Percentiles rank a stretch among this genome's conserved stretches.
phyloP scores from a whole-genome alignment of 2,888 invertebrate species.

The Polia nebulosa region DNA sequence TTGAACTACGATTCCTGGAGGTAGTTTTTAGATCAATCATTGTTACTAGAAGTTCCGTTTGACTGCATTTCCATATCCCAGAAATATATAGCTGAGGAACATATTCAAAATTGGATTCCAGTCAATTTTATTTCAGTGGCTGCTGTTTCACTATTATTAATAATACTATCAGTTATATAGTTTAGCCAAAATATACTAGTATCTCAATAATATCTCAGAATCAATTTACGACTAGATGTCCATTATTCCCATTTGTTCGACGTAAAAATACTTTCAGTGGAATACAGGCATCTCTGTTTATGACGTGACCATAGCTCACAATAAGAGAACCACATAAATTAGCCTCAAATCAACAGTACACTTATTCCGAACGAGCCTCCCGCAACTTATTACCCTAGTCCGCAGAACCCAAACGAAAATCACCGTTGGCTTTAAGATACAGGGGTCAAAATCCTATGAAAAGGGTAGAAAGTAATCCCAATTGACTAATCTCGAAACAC shows the following conservation, averaged over 20 bases:
- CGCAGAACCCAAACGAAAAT: constrained; percentile 45
- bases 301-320: constrained; percentile 68
- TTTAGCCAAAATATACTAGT: constrained; percentile 4
- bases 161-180: not conserved
- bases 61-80: constrained; percentile 41
- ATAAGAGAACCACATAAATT: constrained; percentile 77
- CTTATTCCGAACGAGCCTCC: constrained; percentile 68
- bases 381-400: constrained; percentile 69
- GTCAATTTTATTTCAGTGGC: constrained; percentile 10
- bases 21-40: constrained; percentile 62
- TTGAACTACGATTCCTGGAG: constrained; percentile 50
- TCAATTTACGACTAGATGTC: constrained; percentile 53
- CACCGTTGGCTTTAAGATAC: constrained; percentile 54
- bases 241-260: constrained; percentile 53
- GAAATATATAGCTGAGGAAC: constrained; percentile 16
- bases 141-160: not conserved
- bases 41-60: constrained; percentile 41
- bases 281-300: constrained; percentile 61
- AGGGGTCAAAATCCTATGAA: constrained; percentile 61
- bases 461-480: constrained; percentile 75
- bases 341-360: constrained; percentile 75
- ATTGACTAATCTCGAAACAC: constrained; percentile 86
- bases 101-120: not conserved
- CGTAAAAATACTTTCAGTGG: constrained; percentile 43
- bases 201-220: constrained; percentile 40